These are phyloP conservation scores for Melieria picta DNA, from an alignment of 2,888 invertebrate species.

Conservation along the genomic window DNA sequence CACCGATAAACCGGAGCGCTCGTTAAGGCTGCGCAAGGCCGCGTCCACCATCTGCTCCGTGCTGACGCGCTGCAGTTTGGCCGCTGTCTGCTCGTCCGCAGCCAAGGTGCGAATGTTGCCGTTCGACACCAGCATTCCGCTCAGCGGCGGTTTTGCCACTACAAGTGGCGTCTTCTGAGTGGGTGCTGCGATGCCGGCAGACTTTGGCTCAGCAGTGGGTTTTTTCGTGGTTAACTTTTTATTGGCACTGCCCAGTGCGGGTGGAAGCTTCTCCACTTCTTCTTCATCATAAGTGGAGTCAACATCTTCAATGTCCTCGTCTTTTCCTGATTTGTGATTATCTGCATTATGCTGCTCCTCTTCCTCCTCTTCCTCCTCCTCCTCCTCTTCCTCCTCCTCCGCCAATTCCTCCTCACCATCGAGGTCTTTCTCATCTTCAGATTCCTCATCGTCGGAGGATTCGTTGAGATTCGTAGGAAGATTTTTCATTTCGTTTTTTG, in stretches of 20 bases:
- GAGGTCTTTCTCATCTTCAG: constrained; percentile 16
- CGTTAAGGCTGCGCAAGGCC: constrained; percentile 69
- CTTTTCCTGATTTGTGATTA: not conserved
- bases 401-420: constrained; percentile 12
- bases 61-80: constrained; percentile 29
- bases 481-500: too few species aligned
- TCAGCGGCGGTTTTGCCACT: too few species aligned
- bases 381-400: constrained; percentile 18
- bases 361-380: constrained; percentile 17
- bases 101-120: too few species aligned
- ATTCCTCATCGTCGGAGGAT: not conserved
- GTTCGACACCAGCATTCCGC: too few species aligned
- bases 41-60: constrained; percentile 70
- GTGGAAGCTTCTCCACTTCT: not conserved
- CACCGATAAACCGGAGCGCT: constrained; percentile 71
- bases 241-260: not conserved
- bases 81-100: too few species aligned
- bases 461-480: too few species aligned
- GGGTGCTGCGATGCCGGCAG: too few species aligned
- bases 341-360: constrained; percentile 30
- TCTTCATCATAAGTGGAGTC: not conserved
- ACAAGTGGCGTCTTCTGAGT: too few species aligned
- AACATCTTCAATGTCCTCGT: constrained; percentile 17
- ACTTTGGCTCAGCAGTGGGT: too few species aligned
- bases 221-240: not conserved